These are phyloP conservation scores for Drosophila borborema DNA, from an alignment of 2,888 invertebrate species.

Conservation along the genomic window DNA sequence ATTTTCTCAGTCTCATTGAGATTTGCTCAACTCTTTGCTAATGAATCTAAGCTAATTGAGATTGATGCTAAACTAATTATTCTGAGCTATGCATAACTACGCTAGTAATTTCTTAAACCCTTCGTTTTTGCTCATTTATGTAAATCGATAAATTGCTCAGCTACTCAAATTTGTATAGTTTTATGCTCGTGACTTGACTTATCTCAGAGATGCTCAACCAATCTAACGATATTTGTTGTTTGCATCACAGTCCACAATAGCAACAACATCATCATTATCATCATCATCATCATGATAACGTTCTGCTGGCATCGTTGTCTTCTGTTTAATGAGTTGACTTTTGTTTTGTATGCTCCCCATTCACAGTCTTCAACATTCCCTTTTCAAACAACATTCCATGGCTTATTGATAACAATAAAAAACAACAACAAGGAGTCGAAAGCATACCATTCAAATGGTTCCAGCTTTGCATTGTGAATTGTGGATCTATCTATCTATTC, in stretches of 20 bases:
- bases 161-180: conserved; percentile 21
- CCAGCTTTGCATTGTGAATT: conserved; percentile 34
- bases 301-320: conserved; percentile 14
- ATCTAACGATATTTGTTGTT: conserved; percentile 31
- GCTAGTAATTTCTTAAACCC: background rate
- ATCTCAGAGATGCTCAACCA: conserved; percentile 15
- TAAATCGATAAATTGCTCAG: conserved; percentile 25
- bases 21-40: background rate
- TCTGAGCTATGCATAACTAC: background rate
- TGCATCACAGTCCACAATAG: conserved; percentile 17
- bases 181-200: conserved; percentile 15
- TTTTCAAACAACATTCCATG: conserved; percentile 26
- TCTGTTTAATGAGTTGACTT: conserved; percentile 62
- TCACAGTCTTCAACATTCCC: background rate
- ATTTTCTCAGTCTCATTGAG: no score
- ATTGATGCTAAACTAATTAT: conserved; percentile 8
- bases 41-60: conserved; percentile 5
- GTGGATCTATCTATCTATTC: conserved; percentile 29
- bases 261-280: conserved; percentile 2
- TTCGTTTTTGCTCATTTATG: background rate
- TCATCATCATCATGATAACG: conserved; percentile 11
- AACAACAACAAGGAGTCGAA: conserved; percentile 26
- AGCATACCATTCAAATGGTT: conserved; percentile 55
- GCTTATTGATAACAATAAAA: conserved; percentile 68
- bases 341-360: conserved; percentile 36